A percentile compares a stretch with the other conserved stretches of the same genome.
These are phyloP conservation scores for Phragmatobia fuliginosa DNA, from an alignment of 2,888 invertebrate genomes.

Conservation along the genomic window DNA sequence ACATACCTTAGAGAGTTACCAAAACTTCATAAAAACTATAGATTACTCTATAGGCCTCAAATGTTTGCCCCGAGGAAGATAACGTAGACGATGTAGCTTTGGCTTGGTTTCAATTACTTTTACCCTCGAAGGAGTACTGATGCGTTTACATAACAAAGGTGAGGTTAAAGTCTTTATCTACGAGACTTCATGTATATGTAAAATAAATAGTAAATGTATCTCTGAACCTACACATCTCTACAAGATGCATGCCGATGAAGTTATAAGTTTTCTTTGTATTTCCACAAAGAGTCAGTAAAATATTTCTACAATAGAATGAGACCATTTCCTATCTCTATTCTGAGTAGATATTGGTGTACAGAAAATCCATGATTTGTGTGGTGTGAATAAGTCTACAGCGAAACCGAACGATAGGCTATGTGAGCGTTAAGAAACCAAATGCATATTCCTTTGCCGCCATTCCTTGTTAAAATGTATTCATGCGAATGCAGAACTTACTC, in stretches of 20 bases:
- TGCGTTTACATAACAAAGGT: conserved; percentile 28
- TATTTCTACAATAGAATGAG: not conserved
- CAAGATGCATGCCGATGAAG: not conserved
- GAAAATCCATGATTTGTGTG: conserved; percentile 1
- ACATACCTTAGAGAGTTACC: conserved; percentile 31
- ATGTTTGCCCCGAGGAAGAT: conserved; percentile 32
- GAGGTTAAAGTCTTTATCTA: not conserved
- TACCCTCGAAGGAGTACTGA: conserved; percentile 41
- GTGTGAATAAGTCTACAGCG: not conserved
- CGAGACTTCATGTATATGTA: not conserved
- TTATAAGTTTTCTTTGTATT: not conserved
- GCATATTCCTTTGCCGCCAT: not conserved
- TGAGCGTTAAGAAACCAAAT: not conserved
- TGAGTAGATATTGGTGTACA: not conserved
- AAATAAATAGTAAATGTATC: not conserved
- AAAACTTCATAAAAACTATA: conserved; percentile 44
- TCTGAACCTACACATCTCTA: too few species aligned
- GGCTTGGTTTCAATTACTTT: conserved; percentile 46
- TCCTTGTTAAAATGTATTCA: not conserved
- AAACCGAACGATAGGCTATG: not conserved
- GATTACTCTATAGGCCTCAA: conserved; percentile 29
- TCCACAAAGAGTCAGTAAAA: not conserved
- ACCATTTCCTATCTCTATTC: not conserved
- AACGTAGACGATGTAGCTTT: conserved; percentile 22
- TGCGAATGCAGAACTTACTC: not conserved